Evolutionary conservation across 2,113 vertebrate species (phyloP), one percentile per base, ranked within the genome.

Genomic region (Microtus richardsoni): DNA sequence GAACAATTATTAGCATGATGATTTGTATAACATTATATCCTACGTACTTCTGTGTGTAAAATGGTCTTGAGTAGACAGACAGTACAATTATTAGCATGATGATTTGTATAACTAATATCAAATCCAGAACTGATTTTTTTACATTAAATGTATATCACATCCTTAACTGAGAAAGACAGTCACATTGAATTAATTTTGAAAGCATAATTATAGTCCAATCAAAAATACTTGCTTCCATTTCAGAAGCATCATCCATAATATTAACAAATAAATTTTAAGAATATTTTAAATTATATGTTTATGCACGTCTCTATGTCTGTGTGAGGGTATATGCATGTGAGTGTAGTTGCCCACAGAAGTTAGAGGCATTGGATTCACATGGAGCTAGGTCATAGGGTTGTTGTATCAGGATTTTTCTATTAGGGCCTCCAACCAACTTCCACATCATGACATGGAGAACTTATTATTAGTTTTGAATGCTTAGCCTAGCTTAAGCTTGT

Each of bases 201-300:
- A 94, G 13, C 39, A 52, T 75, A 66, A 89, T 91, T 54, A 33
- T 74, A 91, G 30, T 47, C 49, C 33, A 92, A 47, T 41, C 36
- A 95, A 39, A 93, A 95, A 77, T 80, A 71, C 26, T 92, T 88
- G 74, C 84, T 95, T 95, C 95, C 36, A 82, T 80, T 75, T 82
- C 49, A 79, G 62, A 80, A 49, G 74, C 85, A 30, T 36, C 33
- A 92, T 4, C 41, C 5, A 33, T 71, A 85, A 21, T 91, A 82
- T 84, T 44, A 64, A 41, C 24, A 83, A 62, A 66, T 66, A 16
- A 66, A 33, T 85, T 84, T 33, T 26, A 62, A 44, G 8, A 85
- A 66, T 47, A 64, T 21, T 64, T 64, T 44, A 52, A 79, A 52
- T 79, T 79, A 36, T 11, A 19, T 33, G 49, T 64, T 33, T 44